Evolutionary conservation across 1,140 invertebrate species (phyloP).

Genomic region (Eurosta solidaginis): DNA sequence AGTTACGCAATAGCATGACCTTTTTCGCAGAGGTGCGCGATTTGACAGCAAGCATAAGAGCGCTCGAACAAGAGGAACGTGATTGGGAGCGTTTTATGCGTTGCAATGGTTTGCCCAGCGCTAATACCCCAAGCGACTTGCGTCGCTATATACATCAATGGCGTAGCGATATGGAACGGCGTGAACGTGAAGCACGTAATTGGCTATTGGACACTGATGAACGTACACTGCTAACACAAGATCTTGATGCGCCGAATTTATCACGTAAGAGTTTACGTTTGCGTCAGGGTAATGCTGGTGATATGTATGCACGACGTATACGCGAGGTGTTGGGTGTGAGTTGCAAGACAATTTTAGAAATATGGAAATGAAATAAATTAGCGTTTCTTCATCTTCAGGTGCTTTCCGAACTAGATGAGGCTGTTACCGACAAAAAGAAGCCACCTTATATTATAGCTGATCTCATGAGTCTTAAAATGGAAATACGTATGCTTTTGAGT

Average conservation of each 20-base stretch:
- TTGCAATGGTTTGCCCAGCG: constrained; percentile 70
- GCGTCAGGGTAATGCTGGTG: constrained; percentile 53
- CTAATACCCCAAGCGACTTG: constrained; percentile 63
- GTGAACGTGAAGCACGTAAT: constrained; percentile 58
- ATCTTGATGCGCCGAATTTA: constrained; percentile 46
- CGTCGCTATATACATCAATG: constrained; percentile 69
- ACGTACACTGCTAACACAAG: constrained; percentile 55
- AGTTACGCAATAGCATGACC: constrained; percentile 49
- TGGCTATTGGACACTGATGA: constrained; percentile 59
- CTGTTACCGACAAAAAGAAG: constrained; percentile 39
- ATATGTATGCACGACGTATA: constrained; percentile 56
- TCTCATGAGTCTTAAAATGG: constrained; percentile 47
- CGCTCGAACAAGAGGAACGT: constrained; percentile 42
- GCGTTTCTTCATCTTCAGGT: constrained; percentile 39
- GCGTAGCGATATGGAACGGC: constrained; percentile 62
- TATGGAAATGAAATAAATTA: neutral
- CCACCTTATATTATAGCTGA: constrained; percentile 43
- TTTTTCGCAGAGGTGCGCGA: constrained; percentile 49
- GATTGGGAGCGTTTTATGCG: constrained; percentile 68
- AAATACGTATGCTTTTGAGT: constrained; percentile 49
- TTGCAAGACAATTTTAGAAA: neutral
- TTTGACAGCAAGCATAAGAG: constrained; percentile 50
- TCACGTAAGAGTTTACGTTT: constrained; percentile 47
- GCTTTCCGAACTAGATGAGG: constrained; percentile 51
- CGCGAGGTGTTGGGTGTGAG: constrained; percentile 59